These are phyloP conservation scores for Bombylius discolor DNA, from an alignment of 2,888 invertebrate genomes.

Conservation along the genomic window DNA sequence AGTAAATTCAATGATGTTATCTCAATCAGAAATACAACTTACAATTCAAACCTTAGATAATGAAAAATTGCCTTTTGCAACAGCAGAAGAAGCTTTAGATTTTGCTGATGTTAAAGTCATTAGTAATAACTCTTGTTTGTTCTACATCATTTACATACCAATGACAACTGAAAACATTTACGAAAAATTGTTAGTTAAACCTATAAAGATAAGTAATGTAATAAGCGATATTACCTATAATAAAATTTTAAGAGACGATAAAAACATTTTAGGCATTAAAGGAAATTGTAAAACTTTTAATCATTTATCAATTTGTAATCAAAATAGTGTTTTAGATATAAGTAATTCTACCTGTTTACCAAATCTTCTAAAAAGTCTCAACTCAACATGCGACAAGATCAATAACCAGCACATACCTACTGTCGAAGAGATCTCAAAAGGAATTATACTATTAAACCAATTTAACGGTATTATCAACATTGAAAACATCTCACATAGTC, in stretches of 20 bases:
- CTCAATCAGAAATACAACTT: conserved; percentile 7
- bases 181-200: conserved; percentile 9
- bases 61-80: conserved; percentile 12
- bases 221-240: conserved; percentile 8
- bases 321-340: conserved; percentile 8
- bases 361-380: conserved; percentile 11
- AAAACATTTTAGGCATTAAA: conserved; percentile 11
- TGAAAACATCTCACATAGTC: conserved; percentile 3
- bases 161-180: conserved; percentile 10
- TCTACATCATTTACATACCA: conserved; percentile 15
- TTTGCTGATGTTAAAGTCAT: conserved; percentile 15
- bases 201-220: conserved; percentile 7
- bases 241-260: neutral
- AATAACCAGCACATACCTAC: conserved; percentile 7
- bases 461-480: conserved; percentile 2
- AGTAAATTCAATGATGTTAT: conserved; percentile 12
- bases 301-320: conserved; percentile 9
- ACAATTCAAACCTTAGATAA: conserved; percentile 9
- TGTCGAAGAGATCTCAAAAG: conserved; percentile 1
- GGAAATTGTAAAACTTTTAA: conserved; percentile 10
- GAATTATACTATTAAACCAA: conserved; percentile 7
- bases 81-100: conserved; percentile 15
- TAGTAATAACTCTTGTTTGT: conserved; percentile 11
- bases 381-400: conserved; percentile 7
- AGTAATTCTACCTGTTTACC: conserved; percentile 12